Evolutionary conservation across 2,888 invertebrate genomes (phyloP).

Genomic region (Mantis religiosa): DNA sequence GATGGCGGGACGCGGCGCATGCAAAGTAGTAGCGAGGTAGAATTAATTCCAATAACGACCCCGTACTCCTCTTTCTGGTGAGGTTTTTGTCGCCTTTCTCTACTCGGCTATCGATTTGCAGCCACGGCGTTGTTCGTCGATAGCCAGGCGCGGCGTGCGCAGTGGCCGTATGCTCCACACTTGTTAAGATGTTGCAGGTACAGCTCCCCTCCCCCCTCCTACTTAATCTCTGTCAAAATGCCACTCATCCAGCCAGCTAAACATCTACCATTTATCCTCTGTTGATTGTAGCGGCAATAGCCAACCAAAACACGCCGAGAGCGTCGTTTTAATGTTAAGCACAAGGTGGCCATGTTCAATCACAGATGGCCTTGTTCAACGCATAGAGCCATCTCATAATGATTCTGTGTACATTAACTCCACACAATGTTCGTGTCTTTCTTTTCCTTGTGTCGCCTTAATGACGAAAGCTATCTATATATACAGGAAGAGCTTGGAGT

Average conservation of each 20-base stretch:
- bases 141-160: conserved; percentile 19
- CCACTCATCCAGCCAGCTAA: neutral
- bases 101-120: conserved; percentile 3
- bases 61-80: neutral
- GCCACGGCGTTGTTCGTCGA: conserved; percentile 18
- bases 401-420: too few species aligned
- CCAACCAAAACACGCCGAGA: neutral
- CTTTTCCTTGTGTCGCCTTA: too few species aligned
- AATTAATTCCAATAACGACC: neutral
- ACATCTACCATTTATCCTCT: neutral
- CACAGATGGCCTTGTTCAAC: too few species aligned
- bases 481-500: too few species aligned
- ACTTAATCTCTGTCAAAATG: neutral
- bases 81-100: conserved; percentile 18
- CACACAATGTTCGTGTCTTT: too few species aligned
- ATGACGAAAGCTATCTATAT: too few species aligned
- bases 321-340: too few species aligned
- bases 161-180: conserved; percentile 20
- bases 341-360: too few species aligned
- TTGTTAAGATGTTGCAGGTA: neutral
- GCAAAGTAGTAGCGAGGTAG: neutral
- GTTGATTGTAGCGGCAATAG: neutral
- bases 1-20: neutral
- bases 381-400: too few species aligned
- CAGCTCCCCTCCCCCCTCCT: neutral